These are phyloP conservation scores for Drosophila varians DNA, from an alignment of 1,140 invertebrate species.

Conservation along the genomic window DNA sequence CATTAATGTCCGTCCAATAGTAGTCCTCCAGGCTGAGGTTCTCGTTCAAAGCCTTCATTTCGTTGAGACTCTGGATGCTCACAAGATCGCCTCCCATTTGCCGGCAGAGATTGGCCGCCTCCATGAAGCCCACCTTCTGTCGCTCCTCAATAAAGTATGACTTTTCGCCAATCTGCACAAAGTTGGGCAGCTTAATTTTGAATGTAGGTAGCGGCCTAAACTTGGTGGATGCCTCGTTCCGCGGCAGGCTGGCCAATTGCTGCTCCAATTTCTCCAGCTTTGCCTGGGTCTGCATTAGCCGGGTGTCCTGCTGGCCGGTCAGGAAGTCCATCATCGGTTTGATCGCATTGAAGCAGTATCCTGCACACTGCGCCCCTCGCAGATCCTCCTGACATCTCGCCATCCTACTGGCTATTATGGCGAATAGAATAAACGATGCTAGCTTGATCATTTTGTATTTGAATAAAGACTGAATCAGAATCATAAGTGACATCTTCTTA, in stretches of 20 bases:
- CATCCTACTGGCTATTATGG: neutral
- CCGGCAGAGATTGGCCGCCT: neutral
- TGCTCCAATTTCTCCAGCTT: neutral
- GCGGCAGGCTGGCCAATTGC: neutral
- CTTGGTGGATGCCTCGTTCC: neutral
- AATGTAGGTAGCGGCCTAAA: neutral
- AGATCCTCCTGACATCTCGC: neutral
- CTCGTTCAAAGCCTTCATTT: neutral
- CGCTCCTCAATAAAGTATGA: constrained; percentile 8
- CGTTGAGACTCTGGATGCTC: neutral
- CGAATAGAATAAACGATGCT: neutral
- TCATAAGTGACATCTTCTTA: neutral
- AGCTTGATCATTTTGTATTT: neutral
- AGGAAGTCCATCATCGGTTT: constrained; percentile 1
- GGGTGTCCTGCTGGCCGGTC: neutral
- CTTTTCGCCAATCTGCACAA: neutral
- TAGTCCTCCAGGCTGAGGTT: neutral
- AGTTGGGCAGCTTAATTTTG: neutral
- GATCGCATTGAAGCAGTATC: constrained; percentile 6
- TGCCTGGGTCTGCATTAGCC: neutral
- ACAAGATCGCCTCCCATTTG: constrained; percentile 4
- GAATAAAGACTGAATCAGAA: neutral
- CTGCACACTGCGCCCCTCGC: neutral
- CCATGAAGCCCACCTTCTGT: neutral
- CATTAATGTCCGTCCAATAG: constrained; percentile 8